Evolutionary conservation across 2,797 vertebrate species (phyloP), one percentile per base, ranked within the genome.

Genomic region (Mormyrus hasselquistii): DNA sequence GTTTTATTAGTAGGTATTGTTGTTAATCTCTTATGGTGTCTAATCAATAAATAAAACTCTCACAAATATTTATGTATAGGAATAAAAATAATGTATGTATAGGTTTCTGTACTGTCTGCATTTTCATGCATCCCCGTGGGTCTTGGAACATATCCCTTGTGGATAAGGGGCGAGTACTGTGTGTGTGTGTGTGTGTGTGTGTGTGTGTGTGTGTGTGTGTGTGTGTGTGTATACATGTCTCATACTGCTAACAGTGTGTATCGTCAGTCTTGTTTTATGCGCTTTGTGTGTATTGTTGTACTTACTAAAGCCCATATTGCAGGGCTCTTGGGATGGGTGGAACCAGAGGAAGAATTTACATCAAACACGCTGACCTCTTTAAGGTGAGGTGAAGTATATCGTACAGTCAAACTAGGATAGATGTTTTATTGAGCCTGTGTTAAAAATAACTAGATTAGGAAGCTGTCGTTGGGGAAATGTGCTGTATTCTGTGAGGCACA

Each of bases 301-400:
- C 90, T 92, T 89, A 65, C 0, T 14, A 62, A n/a, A n/a, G 22
- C 2, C 86, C 38, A 88, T 2, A n/a, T 93, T 95, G n/a, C 92
- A 99, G 98, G 91, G 98, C 98, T 29, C 94, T 99, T 52, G 98
- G 98, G 84, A 99, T 99, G 98, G 98, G 98, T 22, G 98, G 98
- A 90, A 99, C 98, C 93, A 97, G 98, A 95, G 98, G 98, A 57
- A 95, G 98, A 6, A 99, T 99, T 92, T 99, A 99, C 93, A 99
- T 99, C 93, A 99, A 99, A 92, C 98, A 99, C 59, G 96, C 98
- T 2, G 97, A 98, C 89, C 95, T 99, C 90, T 99, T 99, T 92
- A 99, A 99, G 98, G 98, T 99, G 57, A 83, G 25, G 53, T 0
- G 4, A 87, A 87, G 49, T 19, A 29, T 52, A 49, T 41, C 1